These are phyloP conservation scores for Uropsilus gracilis DNA, from an alignment of 2,113 vertebrate genomes.

Conservation along the genomic window DNA sequence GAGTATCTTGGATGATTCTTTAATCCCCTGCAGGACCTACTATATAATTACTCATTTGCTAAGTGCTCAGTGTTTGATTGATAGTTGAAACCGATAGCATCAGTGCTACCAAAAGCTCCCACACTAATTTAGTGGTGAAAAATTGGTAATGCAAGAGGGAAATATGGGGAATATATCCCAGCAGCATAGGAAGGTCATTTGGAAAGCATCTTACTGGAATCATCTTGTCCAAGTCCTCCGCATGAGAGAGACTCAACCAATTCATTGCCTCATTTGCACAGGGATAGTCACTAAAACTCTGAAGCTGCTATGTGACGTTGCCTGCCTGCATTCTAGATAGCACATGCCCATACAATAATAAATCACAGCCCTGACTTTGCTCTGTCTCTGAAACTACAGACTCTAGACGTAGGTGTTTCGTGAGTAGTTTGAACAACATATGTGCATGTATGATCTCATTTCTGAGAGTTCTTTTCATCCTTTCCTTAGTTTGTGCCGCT, in stretches of 20 bases:
- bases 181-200: constrained; percentile 5
- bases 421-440: no score
- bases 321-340: no score
- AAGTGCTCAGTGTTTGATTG: constrained; percentile 61
- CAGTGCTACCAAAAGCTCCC: constrained; percentile 47
- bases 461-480: background rate
- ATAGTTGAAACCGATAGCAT: constrained; percentile 37
- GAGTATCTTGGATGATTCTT: constrained; percentile 11
- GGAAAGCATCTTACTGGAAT: background rate
- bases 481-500: no score
- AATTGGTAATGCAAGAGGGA: constrained; percentile 55
- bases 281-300: background rate
- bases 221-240: background rate
- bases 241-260: background rate
- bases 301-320: no score
- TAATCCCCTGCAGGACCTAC: constrained; percentile 18
- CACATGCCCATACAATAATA: no score
- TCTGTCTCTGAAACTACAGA: no score
- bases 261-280: background rate
- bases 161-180: constrained; percentile 36
- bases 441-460: background rate
- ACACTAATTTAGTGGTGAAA: constrained; percentile 68
- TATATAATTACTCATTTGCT: constrained; percentile 42
- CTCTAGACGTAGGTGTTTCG: no score
- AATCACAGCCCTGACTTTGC: no score